phyloP scores from a whole-genome alignment of 2,113 vertebrate species.

The Oncorhynchus keta region DNA sequence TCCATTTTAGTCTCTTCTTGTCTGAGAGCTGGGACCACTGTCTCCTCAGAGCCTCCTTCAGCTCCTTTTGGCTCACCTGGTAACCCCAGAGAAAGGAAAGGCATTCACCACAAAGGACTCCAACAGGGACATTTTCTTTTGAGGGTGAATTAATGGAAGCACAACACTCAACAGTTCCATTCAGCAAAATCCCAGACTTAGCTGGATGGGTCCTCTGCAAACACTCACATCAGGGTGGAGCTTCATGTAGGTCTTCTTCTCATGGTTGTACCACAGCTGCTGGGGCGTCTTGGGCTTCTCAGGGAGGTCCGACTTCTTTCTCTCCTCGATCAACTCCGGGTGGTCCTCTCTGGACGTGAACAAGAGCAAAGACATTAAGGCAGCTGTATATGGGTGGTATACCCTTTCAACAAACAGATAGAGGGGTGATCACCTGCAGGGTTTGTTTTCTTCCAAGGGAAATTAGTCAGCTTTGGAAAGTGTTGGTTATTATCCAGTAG shows the following conservation, averaged over 20 bases:
- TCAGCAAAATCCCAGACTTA: background rate
- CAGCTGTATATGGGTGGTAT: too few relatives aligned
- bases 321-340: conserved; percentile 77
- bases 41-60: conserved; percentile 77
- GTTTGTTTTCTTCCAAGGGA: too few relatives aligned
- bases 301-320: conserved; percentile 76
- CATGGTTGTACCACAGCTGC: conserved; percentile 82
- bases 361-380: background rate
- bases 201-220: background rate
- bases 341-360: conserved; percentile 67
- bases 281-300: conserved; percentile 82
- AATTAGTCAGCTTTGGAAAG: too few relatives aligned
- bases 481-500: too few relatives aligned
- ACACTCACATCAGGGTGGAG: conserved; percentile 74
- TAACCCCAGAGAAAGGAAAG: background rate
- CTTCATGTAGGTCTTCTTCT: conserved; percentile 80
- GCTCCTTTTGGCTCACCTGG: conserved; percentile 79
- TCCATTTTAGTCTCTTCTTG: conserved; percentile 80
- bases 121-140: background rate
- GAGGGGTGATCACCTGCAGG: too few relatives aligned
- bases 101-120: background rate
- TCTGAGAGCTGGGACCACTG: conserved; percentile 81
- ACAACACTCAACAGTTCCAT: too few relatives aligned
- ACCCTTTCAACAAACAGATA: background rate
- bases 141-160: too few relatives aligned